Base-by-base conservation (phyloP, 2,797 vertebrate species). In the Sebastes diploproa region DNA sequence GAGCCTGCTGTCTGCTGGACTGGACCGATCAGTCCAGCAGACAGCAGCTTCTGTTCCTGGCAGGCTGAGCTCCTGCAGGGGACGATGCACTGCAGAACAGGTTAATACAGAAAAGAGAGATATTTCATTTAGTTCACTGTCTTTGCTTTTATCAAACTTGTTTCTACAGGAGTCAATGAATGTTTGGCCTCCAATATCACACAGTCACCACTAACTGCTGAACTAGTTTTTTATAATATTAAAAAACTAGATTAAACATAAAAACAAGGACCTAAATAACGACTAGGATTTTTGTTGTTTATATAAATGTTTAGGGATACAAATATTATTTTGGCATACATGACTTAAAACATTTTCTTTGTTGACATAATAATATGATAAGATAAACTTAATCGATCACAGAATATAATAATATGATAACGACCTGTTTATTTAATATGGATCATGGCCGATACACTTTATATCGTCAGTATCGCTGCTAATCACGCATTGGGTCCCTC, bases 41-140 rank as follows among this genome's bases (percentile, higher is more conserved):
- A 30, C 27, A 18, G 42, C 32, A 5, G 23, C 2, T 2, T 52
- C 22, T 8, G 36, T 16, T 16, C 30, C 29, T 38, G 63, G 27
- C 68, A 1, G 22, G 52, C 69, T 59, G 73, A 70, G 20, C 55
- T 68, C 59, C 23, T 73, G 64, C 9, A 50, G 56, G 56, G 10
- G 59, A 14, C 1, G 2, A 64, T 63, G 71, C 32, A 12, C n/a
- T 2, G 7, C 3, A 25, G 16, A 25, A 7, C 0, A 5, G 7
- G 4, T 4, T 36, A 2, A 3, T 14, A 3, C 34, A 11, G 8
- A 7, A 22, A 12, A 18, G 52, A 25, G 58, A 30, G 36, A 12
- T 1, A 1, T 58, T 78, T 82, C 62, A 60, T 61, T 29, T 54
- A 72, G 74, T 80, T 86, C 75, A 74, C 12, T 65, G 65, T 72